phyloP scores from a whole-genome alignment of 2,888 invertebrate genomes.

The Eucera pruinosa region DNA sequence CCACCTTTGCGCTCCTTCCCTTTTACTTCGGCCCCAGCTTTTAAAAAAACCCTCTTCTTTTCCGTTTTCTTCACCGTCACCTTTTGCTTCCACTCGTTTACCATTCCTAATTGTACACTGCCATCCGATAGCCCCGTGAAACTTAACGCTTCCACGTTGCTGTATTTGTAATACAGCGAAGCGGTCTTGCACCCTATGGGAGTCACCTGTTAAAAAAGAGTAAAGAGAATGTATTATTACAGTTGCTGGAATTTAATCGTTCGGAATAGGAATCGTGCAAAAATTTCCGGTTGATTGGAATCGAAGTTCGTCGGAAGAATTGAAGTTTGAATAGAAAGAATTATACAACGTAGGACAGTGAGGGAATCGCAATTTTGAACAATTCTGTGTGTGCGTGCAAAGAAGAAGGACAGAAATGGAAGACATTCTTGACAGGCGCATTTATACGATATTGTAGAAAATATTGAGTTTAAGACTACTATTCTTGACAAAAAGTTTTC shows the following conservation, averaged over 20 bases:
- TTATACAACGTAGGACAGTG: not conserved
- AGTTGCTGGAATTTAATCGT: no score
- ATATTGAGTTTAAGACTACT: no score
- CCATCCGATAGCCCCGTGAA: constrained; percentile 38
- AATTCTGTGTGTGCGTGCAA: no score
- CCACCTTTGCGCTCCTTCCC: constrained; percentile 38
- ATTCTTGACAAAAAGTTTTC: no score
- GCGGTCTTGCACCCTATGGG: no score
- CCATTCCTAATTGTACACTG: constrained; percentile 43
- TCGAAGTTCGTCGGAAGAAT: not conserved
- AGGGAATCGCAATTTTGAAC: no score
- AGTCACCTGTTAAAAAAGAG: not conserved
- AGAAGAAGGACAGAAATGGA: no score
- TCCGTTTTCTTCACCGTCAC: constrained; percentile 12
- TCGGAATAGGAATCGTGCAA: no score
- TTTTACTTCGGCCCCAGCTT: constrained; percentile 41
- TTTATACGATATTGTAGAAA: no score
- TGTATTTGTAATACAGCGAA: not conserved
- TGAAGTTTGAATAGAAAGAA: not conserved
- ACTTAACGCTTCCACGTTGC: constrained; percentile 11
- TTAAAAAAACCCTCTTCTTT: constrained; percentile 25
- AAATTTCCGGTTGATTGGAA: no score
- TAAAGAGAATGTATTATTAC: no score
- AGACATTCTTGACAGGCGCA: no score
- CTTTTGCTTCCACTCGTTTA: constrained; percentile 29